Evolutionary conservation across 1,140 invertebrate species (phyloP).

Genomic region (Diuraphis noxia): DNA sequence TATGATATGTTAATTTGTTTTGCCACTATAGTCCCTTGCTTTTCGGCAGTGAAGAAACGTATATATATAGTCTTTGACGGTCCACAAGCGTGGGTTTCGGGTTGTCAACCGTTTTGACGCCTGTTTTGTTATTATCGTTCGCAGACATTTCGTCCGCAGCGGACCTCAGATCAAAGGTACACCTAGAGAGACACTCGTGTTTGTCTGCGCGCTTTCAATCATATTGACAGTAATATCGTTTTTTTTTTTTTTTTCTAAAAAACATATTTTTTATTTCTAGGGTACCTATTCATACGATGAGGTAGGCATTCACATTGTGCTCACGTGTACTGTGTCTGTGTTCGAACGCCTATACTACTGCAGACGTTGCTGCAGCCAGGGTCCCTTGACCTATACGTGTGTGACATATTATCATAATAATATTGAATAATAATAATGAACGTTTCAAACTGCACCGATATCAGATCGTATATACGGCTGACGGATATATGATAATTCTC

Average conservation of each 20-base stretch:
- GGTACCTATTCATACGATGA: neutral
- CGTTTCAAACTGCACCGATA: neutral
- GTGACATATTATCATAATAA: neutral
- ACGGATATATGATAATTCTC: neutral
- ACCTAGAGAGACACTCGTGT: neutral
- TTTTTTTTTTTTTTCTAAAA: neutral
- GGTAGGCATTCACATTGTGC: neutral
- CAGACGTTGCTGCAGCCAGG: neutral
- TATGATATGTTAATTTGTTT: neutral
- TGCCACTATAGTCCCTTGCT: neutral
- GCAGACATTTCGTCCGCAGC: neutral
- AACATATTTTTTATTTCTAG: neutral
- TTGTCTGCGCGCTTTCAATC: neutral
- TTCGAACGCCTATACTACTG: neutral
- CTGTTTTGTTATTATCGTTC: neutral
- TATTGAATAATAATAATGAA: conserved; percentile 4
- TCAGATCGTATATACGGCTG: neutral
- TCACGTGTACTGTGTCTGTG: neutral
- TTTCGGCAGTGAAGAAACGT: neutral
- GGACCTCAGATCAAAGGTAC: neutral
- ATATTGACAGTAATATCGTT: neutral
- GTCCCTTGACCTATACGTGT: conserved; percentile 20
- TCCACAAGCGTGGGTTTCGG: neutral
- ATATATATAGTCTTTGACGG: neutral
- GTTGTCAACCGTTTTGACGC: neutral